A percentile compares a stretch with the other conserved stretches of the same genome.
Conservation (phyloP, 2,888 invertebrate species). For the Drosophila cyrtoloma region DNA sequence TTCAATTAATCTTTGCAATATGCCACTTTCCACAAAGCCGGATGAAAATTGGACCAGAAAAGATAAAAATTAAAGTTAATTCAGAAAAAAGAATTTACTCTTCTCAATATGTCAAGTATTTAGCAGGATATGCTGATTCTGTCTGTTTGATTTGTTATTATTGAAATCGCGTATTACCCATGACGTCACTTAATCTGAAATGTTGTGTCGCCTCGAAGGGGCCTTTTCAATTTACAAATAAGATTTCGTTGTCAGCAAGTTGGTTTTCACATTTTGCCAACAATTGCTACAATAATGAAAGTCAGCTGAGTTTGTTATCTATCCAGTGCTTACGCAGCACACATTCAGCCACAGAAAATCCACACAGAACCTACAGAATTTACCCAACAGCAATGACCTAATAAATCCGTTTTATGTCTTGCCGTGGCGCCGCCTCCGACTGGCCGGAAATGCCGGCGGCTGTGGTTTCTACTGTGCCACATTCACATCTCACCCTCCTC, state of each 20-base stretch:
- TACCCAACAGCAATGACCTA: slow-evolving; percentile 68
- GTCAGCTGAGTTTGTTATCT: slow-evolving; percentile 39
- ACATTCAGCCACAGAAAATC: slow-evolving; percentile 1
- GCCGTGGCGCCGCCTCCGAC: slow-evolving; percentile 72
- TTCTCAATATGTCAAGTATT: neutral
- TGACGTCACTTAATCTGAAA: slow-evolving; percentile 24
- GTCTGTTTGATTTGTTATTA: neutral
- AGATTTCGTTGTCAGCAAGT: slow-evolving; percentile 67
- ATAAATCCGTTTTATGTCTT: slow-evolving; percentile 78
- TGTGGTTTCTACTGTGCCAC: slow-evolving; percentile 26
- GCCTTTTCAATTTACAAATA: slow-evolving; percentile 67
- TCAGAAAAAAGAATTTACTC: neutral
- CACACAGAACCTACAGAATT: slow-evolving; percentile 4
- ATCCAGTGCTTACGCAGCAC: slow-evolving; percentile 61
- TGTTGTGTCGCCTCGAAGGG: slow-evolving; percentile 13
- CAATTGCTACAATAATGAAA: slow-evolving; percentile 66
- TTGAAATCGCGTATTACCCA: neutral
- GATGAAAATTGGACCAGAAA: too few species aligned
- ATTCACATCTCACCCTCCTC: slow-evolving; percentile 1
- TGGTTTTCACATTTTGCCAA: slow-evolving; percentile 52
- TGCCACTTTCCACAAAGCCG: too few species aligned
- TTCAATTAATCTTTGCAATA: neutral
- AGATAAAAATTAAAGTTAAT: slow-evolving; percentile 5
- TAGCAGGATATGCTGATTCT: neutral
- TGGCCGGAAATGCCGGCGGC: slow-evolving; percentile 68